Evolutionary conservation across 1,140 invertebrate genomes (phyloP), one percentile per base, ranked within the genome.

Genomic region (Macrotrachela quadricornifera): DNA sequence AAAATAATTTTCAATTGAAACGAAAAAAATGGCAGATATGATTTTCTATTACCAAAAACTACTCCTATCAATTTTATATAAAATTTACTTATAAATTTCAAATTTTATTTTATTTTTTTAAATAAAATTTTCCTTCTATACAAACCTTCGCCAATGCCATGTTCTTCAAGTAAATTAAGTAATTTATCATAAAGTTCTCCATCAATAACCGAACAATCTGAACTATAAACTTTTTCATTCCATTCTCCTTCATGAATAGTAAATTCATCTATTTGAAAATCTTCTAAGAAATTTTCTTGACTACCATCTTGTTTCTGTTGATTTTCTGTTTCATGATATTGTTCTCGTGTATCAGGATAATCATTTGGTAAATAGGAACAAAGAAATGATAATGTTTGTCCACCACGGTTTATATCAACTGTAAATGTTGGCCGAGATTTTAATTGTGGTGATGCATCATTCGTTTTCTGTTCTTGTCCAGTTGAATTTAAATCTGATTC

Each of bases 231-330:
- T 17, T 50, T 55, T n/a, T 50, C 48, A 38, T 55, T 46, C 49
- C 49, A 50, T 15, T 55, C 54, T 40, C 54, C 49, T 13, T 45
- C 43, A 18, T 55, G 49, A 46, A 55, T 36, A 17, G 54, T 36
- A 16, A 55, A 46, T 37, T 55, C 54, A 16, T 55, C 49, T 16
- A 55, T 55, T 51, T 55, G 54, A 36, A 55, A 55, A 37, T 55
- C 54, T 49, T 55, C 54, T 30, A 30, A 30, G 3, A 30, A 30
- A 30, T 30, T 30, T 30, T 8, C 21, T 4, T 30, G 21, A 30
- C 8, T 8, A 30, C 8, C 21, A 30, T 30, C 8, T 30, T 30
- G 21, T 30, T 30, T 2, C 8, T 30, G 21, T 30, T 30, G 3
- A 30, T 30, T 30, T 4, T 30, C 8, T 8, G 8, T 30, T 30